A percentile compares a stretch with the other conserved stretches of the same genome.
Conservation (phyloP, 2,888 invertebrate genomes). For the Temnothorax unifasciatus region DNA sequence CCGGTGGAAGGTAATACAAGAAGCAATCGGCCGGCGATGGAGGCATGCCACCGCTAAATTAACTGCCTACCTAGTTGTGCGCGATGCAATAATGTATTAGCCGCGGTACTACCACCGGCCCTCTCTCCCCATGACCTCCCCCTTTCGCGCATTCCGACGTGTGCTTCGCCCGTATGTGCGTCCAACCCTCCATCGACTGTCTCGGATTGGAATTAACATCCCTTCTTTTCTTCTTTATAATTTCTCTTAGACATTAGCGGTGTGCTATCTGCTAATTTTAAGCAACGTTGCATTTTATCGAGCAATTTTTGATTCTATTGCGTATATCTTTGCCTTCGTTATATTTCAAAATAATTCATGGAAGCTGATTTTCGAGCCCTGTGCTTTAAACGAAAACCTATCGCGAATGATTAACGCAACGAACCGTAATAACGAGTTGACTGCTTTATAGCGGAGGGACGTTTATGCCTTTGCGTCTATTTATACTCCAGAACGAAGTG, state of each 20-base stretch:
- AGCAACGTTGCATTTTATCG: neutral
- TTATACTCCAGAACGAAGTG: slow-evolving; percentile 36
- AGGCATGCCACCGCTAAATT: slow-evolving; percentile 83
- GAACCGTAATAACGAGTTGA: slow-evolving; percentile 37
- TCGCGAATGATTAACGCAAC: slow-evolving; percentile 43
- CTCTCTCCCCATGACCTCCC: slow-evolving; percentile 30
- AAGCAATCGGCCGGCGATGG: slow-evolving; percentile 81
- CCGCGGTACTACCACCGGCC: slow-evolving; percentile 48
- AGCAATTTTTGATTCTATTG: slow-evolving; percentile 17
- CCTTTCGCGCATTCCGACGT: slow-evolving; percentile 57
- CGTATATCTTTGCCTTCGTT: neutral
- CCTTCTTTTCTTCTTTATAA: slow-evolving; percentile 6
- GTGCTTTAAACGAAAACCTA: neutral
- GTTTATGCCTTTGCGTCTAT: slow-evolving; percentile 43
- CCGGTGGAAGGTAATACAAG: slow-evolving; percentile 82
- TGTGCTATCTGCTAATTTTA: neutral
- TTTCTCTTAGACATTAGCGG: neutral
- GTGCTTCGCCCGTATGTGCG: neutral
- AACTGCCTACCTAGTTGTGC: slow-evolving; percentile 84
- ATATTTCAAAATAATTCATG: slow-evolving; percentile 27
- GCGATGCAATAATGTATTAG: slow-evolving; percentile 84
- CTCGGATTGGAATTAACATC: slow-evolving; percentile 30
- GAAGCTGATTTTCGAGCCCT: slow-evolving; percentile 17
- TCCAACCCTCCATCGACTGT: slow-evolving; percentile 23
- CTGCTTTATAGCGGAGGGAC: slow-evolving; percentile 34